Evolutionary conservation across 2,888 invertebrate species (phyloP).

Genomic region (Tridacna gigas): DNA sequence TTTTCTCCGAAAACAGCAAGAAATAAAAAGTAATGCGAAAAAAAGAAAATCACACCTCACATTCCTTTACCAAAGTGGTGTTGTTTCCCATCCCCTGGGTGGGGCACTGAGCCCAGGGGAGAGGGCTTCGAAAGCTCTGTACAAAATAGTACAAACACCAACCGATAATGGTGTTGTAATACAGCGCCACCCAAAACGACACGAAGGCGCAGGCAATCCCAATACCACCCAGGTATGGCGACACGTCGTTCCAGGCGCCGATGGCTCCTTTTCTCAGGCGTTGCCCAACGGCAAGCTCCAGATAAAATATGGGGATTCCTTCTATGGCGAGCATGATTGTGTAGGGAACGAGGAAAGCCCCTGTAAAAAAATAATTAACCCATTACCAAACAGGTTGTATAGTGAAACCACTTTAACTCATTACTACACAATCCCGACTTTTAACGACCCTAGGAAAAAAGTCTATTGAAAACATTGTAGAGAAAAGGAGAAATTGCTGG

Average conservation of each 20-base stretch:
- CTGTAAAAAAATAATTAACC: conserved; percentile 86
- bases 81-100: conserved; percentile 43
- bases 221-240: conserved; percentile 96
- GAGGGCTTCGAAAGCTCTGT: conserved; percentile 93
- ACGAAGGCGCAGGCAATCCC: conserved; percentile 96
- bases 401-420: not conserved
- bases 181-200: conserved; percentile 95
- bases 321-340: conserved; percentile 94
- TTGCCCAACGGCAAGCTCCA: conserved; percentile 97
- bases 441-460: not conserved
- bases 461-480: not conserved
- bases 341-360: conserved; percentile 97
- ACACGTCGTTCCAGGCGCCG: conserved; percentile 97
- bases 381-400: not conserved
- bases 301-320: conserved; percentile 95
- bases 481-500: not conserved
- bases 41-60: conserved; percentile 51
- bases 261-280: conserved; percentile 94
- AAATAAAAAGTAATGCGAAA: too few relatives aligned
- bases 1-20: too few relatives aligned
- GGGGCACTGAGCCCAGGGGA: conserved; percentile 95
- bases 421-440: not conserved
- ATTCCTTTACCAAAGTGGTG: conserved; percentile 57
- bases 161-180: conserved; percentile 98
- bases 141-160: conserved; percentile 98